These are phyloP conservation scores for Strigamia crassipes DNA, from an alignment of 2,888 invertebrate species.

Conservation along the genomic window DNA sequence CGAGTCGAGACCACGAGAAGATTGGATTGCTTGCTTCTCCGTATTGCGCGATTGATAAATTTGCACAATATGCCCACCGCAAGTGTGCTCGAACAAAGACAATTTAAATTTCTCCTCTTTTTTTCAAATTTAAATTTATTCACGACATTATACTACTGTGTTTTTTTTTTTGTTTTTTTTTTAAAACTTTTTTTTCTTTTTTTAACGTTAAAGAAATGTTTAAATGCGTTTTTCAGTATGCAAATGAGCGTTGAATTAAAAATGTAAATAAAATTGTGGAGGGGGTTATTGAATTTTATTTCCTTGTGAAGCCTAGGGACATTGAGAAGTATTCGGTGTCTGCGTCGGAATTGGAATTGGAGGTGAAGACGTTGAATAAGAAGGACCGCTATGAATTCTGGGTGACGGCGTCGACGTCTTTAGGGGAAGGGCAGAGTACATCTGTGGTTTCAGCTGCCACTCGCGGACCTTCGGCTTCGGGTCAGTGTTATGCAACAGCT, in stretches of 20 bases:
- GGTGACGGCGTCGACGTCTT: constrained; percentile 42
- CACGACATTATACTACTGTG: too few species aligned
- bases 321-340: constrained; percentile 30
- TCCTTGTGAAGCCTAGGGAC: background rate
- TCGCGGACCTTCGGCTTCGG: constrained; percentile 24
- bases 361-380: background rate
- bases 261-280: background rate
- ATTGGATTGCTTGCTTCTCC: background rate
- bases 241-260: background rate
- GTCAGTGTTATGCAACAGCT: constrained; percentile 15
- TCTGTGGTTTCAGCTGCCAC: constrained; percentile 24
- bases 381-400: constrained; percentile 41
- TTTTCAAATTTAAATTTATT: too few species aligned
- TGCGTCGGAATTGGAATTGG: background rate
- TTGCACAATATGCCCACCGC: background rate
- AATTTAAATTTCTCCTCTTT: background rate
- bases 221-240: too few species aligned
- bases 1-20: background rate
- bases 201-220: too few species aligned
- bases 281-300: background rate
- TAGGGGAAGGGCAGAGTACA: constrained; percentile 42
- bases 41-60: constrained; percentile 10
- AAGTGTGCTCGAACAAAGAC: background rate
- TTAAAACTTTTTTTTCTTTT: too few species aligned
- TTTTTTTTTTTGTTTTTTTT: too few species aligned